These are phyloP conservation scores for Kryptolebias ocellatus DNA, from an alignment of 2,797 vertebrate genomes.

Conservation along the genomic window DNA sequence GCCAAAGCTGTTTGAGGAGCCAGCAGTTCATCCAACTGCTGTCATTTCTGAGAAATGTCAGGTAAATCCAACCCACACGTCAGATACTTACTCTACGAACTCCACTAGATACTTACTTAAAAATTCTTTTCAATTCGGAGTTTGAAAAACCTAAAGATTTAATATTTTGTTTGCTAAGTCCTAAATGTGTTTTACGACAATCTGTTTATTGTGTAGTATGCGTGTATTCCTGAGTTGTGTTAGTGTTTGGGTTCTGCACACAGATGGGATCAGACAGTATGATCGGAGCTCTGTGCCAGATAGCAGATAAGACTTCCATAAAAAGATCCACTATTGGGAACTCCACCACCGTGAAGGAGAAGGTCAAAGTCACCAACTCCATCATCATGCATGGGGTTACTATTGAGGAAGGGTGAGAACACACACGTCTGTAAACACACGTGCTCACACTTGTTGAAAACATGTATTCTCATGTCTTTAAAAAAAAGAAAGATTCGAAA, in stretches of 20 bases:
- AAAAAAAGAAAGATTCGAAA: not conserved
- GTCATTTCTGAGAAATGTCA: constrained; percentile 87
- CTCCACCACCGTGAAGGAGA: constrained; percentile 87
- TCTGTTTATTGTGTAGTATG: not conserved
- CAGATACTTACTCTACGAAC: not conserved
- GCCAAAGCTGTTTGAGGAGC: constrained; percentile 90
- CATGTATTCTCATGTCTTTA: constrained; percentile 26
- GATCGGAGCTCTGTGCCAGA: constrained; percentile 88
- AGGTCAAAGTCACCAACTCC: constrained; percentile 92
- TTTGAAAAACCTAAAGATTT: not conserved
- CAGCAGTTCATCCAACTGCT: constrained; percentile 87
- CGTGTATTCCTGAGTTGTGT: not conserved
- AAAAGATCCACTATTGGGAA: constrained; percentile 91
- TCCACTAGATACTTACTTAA: not conserved
- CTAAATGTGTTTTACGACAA: not conserved
- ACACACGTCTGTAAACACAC: constrained; percentile 27
- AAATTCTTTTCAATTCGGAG: not conserved
- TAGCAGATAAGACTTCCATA: constrained; percentile 93
- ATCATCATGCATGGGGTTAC: constrained; percentile 98
- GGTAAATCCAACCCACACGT: constrained; percentile 76
- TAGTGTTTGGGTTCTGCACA: constrained; percentile 7
- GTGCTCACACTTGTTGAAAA: constrained; percentile 21
- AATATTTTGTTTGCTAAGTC: too few relatives aligned
- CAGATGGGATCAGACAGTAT: constrained; percentile 94
- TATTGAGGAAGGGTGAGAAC: constrained; percentile 93